phyloP scores from a whole-genome alignment of 2,113 vertebrate species.

The Microcebus murinus region DNA sequence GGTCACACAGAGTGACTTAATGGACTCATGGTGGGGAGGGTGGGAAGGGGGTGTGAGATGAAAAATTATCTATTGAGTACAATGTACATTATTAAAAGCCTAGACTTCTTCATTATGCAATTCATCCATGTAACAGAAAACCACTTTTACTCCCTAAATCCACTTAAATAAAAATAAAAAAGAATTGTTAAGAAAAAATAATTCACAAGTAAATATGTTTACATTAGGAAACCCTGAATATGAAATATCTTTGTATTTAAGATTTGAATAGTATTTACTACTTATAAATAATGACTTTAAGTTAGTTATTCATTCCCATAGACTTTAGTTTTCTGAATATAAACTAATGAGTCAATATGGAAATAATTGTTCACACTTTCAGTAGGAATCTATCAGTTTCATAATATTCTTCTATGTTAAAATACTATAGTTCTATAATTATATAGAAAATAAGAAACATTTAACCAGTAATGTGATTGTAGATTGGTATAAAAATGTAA shows the following conservation, averaged over 20 bases:
- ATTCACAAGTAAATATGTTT: not conserved
- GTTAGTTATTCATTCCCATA: not conserved
- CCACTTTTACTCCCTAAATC: no score
- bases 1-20: not conserved
- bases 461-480: not conserved
- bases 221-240: not conserved
- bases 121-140: not conserved
- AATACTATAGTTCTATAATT: not conserved
- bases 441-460: not conserved
- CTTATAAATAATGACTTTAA: not conserved
- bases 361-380: not conserved
- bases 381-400: not conserved
- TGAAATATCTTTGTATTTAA: not conserved
- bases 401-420: not conserved
- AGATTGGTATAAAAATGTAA: not conserved
- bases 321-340: not conserved
- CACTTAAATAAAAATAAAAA: no score
- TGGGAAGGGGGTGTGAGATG: not conserved
- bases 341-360: not conserved
- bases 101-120: not conserved
- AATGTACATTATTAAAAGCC: not conserved
- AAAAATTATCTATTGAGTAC: not conserved
- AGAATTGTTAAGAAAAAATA: not conserved
- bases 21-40: not conserved
- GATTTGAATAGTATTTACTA: not conserved